Percentiles rank a stretch among this genome's conserved stretches.
Evolutionary conservation across 2,888 invertebrate species (phyloP).

Genomic region (Lysandra bellargus): DNA sequence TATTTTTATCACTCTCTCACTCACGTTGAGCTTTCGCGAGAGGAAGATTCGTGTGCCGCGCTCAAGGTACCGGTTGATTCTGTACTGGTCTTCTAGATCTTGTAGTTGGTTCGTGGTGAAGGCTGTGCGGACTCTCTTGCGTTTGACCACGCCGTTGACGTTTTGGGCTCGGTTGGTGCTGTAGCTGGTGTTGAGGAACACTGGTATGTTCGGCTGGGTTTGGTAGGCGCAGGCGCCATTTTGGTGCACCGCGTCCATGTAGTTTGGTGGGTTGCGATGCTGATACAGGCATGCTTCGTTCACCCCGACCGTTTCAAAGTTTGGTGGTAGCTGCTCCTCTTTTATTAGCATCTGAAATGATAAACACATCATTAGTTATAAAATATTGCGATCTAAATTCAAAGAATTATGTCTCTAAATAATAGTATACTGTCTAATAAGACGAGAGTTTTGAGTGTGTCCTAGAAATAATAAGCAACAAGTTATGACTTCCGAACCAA

Average conservation of each 20-base stretch:
- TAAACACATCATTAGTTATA: background rate
- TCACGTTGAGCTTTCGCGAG: constrained; percentile 46
- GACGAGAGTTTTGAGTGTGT: background rate
- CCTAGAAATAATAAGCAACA: background rate
- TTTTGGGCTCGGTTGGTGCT: constrained; percentile 3
- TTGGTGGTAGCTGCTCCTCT: constrained; percentile 2
- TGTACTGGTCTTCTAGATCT: constrained; percentile 88
- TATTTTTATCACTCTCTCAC: constrained; percentile 83
- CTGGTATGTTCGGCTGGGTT: background rate
- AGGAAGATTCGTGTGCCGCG: constrained; percentile 86
- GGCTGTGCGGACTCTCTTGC: constrained; percentile 87
- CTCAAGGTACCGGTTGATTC: constrained; percentile 84
- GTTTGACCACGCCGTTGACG: constrained; percentile 50
- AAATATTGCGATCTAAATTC: no score
- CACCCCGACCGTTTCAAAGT: background rate
- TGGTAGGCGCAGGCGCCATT: background rate
- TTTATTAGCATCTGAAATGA: constrained; percentile 21
- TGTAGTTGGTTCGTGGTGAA: constrained; percentile 88
- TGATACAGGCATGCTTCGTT: background rate
- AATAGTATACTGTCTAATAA: background rate
- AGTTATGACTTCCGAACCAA: background rate
- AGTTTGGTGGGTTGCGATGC: constrained; percentile 24
- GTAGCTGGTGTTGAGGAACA: constrained; percentile 1
- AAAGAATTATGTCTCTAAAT: no score
- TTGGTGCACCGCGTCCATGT: constrained; percentile 28